Base-by-base conservation (phyloP, 2,888 invertebrate genomes). In the Deroplatys truncata region DNA sequence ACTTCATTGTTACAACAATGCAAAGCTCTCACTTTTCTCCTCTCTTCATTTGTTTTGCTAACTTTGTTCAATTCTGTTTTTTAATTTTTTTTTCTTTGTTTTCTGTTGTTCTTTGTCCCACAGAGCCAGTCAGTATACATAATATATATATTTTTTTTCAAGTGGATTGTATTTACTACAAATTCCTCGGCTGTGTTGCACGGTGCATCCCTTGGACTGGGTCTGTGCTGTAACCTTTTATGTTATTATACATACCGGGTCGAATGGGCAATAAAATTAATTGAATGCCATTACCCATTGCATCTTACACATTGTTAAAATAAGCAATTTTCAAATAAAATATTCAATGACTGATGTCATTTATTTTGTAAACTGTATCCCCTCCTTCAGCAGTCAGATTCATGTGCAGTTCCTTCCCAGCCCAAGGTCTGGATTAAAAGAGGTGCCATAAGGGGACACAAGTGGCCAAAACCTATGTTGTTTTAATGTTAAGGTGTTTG, bases 221-320 rank as follows among this genome's bases (percentile, higher is more conserved):
- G 31, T 85, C 88, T 89, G 88, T 89, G 88, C 84, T 90, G 88
- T 90, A 90, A 85, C 89, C 90, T 72, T 83, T 88, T 89, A 86
- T 90, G 90, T 90, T 90, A 90, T 72, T 72, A 72, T 72, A 72
- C 25, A 72, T 87, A 84, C 89, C 82, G 87, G 88, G 85, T 87
- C 89, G 84, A 89, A 84, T 90, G 89, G 90, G 90, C 90, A 90
- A 89, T 90, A 90, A 89, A 89, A 84, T 87, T 86, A 89, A 89
- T 82, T 85, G 49, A 89, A 90, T 90, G 90, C 89, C 90, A 89
- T 90, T 89, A 89, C 86, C 90, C 90, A 90, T 43, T 88, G 91
- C 90, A 91, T 89, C 90, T 89, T 88, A 90, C 90, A 91, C 89
- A 90, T 91, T 91, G 90, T 90, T 89, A 91, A 90, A 89, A 91